Evolutionary conservation across 2,888 invertebrate species (phyloP), one percentile per base, ranked within the genome.

Genomic region (Aporophyla nigra): DNA sequence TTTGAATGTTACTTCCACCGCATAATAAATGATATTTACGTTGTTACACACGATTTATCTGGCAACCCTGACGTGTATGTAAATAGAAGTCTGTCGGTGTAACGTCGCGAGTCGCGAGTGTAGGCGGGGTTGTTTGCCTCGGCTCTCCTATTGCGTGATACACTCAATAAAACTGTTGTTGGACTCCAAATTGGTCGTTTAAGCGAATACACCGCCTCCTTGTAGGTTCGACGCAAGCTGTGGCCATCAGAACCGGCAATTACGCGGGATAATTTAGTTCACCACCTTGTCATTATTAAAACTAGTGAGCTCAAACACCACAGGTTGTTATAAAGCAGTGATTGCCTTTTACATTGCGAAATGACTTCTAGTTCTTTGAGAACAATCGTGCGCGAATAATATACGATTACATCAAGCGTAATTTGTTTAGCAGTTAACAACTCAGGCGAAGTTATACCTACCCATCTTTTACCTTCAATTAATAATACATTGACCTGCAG

Each of bases 81-180:
- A 91, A 91, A 92, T 91, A 92, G 86, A 90, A 89, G 90, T 87
- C 89, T 90, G 88, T 87, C 89, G 80, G 84, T 82, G 87, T 86
- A 90, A 86, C 85, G 90, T 89, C 88, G 82, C 87, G 88, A 88
- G 82, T 80, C 81, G 86, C 85, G 84, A 88, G 92, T 91, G 95
- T 96, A 91, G 96, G 95, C 93, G 95, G 93, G 91, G 94, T 93
- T 93, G 96, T 94, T 96, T 93, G 95, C 95, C 96, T 96, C 95
- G 95, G 83, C 91, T 91, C 92, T 92, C 90, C 93, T 93, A 94
- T 95, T 95, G 94, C 95, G 95, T 94, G 95, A 93, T 93, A 91
- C 90, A 92, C 93, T 93, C 93, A 93, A 95, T 95, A 94, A 94
- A 94, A 94, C 93, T 93, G 93, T 91, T 93, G 93, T 93, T 92